Percentiles rank a stretch among this genome's conserved stretches.
These are phyloP conservation scores for Archegozetes longisetosus DNA, from an alignment of 1,140 invertebrate species.

Conservation along the genomic window DNA sequence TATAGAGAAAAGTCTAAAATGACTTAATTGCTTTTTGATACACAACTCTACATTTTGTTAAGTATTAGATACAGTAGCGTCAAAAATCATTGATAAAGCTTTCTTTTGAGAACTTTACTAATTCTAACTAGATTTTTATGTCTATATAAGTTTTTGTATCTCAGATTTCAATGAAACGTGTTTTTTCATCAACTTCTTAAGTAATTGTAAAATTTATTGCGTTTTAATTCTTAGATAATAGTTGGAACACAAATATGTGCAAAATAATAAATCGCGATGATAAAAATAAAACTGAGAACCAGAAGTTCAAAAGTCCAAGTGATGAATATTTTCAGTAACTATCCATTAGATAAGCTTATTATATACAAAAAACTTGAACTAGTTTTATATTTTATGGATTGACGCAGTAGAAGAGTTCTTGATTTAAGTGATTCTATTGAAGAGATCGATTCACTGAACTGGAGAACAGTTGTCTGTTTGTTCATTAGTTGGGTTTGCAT, in stretches of 20 bases:
- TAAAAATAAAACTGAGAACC: too few species aligned
- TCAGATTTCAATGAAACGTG: too few species aligned
- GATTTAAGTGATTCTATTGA: background rate
- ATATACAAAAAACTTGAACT: background rate
- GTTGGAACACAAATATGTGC: background rate
- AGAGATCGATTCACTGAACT: background rate
- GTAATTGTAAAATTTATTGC: background rate
- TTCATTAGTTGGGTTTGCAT: background rate
- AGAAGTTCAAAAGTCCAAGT: background rate
- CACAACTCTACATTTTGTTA: too few species aligned
- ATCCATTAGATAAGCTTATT: background rate
- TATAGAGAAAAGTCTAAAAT: background rate
- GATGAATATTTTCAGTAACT: background rate
- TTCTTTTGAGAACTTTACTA: too few species aligned
- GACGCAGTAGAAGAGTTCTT: background rate
- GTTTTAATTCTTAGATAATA: background rate
- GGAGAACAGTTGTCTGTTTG: background rate
- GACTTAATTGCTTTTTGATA: background rate
- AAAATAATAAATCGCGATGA: background rate
- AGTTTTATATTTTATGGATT: background rate
- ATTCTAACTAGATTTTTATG: too few species aligned
- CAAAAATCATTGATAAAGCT: too few species aligned
- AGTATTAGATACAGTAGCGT: too few species aligned
- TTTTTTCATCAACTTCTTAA: too few species aligned
- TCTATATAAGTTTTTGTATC: too few species aligned